Conservation (phyloP, 2,113 vertebrate genomes). For the Agapornis roseicollis region DNA sequence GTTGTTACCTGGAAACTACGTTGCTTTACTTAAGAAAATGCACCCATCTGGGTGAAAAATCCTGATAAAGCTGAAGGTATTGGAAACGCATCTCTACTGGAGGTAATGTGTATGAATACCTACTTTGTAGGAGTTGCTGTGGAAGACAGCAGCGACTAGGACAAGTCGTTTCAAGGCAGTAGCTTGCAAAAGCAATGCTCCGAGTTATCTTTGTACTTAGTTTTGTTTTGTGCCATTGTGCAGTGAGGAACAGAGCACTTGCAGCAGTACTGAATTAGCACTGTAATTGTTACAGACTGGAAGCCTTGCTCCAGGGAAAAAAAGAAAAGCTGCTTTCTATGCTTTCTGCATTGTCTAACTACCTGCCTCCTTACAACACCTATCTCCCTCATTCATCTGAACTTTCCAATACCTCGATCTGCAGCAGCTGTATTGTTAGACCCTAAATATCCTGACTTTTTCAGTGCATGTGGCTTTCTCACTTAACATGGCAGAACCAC, state of each 20-base stretch:
- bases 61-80: neutral
- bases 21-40: neutral
- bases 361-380: neutral
- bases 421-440: neutral
- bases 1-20: neutral
- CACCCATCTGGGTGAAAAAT: neutral
- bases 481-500: neutral
- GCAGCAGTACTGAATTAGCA: neutral
- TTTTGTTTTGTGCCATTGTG: neutral
- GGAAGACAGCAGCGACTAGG: neutral
- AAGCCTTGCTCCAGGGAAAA: neutral
- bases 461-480: neutral
- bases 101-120: rapidly evolving
- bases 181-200: neutral
- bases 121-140: neutral
- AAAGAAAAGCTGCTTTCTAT: neutral
- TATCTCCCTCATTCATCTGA: neutral
- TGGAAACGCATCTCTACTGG: neutral
- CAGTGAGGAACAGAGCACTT: neutral
- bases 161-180: neutral
- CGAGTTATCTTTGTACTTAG: neutral
- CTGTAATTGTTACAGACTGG: neutral
- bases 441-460: neutral
- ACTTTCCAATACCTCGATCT: neutral
- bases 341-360: neutral